These are phyloP conservation scores for Diacarnus erythraeanus DNA, from an alignment of 37 sponge, comb jelly and placozoan genomes.

Conservation along the genomic window DNA sequence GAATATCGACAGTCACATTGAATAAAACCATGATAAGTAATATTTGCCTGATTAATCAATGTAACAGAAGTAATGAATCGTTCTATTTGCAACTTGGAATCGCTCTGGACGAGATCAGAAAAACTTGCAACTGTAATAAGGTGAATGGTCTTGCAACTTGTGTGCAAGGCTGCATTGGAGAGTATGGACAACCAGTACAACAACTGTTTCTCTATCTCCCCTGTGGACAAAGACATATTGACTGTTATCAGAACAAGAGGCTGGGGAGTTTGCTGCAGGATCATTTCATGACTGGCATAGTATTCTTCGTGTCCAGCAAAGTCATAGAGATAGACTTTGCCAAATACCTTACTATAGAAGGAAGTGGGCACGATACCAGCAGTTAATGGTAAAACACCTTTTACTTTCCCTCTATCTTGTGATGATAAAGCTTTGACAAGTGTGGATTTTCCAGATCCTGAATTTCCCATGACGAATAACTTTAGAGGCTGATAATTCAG, in stretches of 20 bases:
- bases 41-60: background rate
- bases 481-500: too few relatives aligned
- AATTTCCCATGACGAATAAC: background rate
- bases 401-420: background rate
- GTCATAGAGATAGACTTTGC: constrained; percentile 24
- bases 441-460: constrained; percentile 6
- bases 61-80: background rate
- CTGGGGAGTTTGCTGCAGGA: background rate
- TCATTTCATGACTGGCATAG: constrained; percentile 23
- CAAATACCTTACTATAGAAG: constrained; percentile 14
- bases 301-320: constrained; percentile 45
- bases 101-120: background rate
- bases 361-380: constrained; percentile 28
- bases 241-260: constrained; percentile 12
- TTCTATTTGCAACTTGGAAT: background rate
- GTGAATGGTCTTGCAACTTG: background rate
- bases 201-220: background rate
- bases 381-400: background rate
- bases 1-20: background rate
- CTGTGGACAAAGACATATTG: background rate
- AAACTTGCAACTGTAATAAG: constrained; percentile 4
- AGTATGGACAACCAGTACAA: background rate
- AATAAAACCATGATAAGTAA: background rate
- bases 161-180: background rate
- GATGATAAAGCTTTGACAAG: background rate